Percentiles rank a stretch among this genome's conserved stretches.
phyloP scores from a whole-genome alignment of 2,888 invertebrate species.

The Chrysotoxum bicinctum region DNA sequence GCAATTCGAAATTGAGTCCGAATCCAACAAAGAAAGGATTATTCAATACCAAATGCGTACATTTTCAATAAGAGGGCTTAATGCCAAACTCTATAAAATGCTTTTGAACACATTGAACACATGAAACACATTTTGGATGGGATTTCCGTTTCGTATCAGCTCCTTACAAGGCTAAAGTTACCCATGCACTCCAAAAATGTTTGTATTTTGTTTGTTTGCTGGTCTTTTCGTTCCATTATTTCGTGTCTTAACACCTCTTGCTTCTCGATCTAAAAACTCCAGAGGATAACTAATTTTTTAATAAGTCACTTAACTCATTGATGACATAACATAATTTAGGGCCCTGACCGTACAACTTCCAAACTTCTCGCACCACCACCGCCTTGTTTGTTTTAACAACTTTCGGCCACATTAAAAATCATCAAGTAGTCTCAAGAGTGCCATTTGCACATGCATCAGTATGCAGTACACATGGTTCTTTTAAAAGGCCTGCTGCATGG shows the following conservation, averaged over 20 bases:
- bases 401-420: conserved; percentile 54
- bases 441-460: conserved; percentile 48
- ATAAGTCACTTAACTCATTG: conserved; percentile 47
- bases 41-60: no score
- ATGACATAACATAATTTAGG: conserved; percentile 48
- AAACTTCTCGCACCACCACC: neutral
- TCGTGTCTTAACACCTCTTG: neutral
- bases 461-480: no score
- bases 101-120: no score
- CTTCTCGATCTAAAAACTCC: neutral
- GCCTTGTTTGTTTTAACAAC: conserved; percentile 38
- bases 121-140: no score
- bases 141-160: no score
- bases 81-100: no score
- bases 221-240: neutral
- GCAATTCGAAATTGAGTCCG: no score
- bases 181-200: no score
- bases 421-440: conserved; percentile 56
- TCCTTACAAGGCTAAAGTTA: no score
- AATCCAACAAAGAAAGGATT: no score
- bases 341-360: neutral
- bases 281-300: neutral
- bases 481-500: conserved; percentile 36
- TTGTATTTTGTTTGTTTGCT: no score
- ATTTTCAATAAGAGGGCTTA: no score